Evolutionary conservation across 2,888 invertebrate genomes (phyloP), one percentile per base, ranked within the genome.

Genomic region (Cryptophagus acutangulus): DNA sequence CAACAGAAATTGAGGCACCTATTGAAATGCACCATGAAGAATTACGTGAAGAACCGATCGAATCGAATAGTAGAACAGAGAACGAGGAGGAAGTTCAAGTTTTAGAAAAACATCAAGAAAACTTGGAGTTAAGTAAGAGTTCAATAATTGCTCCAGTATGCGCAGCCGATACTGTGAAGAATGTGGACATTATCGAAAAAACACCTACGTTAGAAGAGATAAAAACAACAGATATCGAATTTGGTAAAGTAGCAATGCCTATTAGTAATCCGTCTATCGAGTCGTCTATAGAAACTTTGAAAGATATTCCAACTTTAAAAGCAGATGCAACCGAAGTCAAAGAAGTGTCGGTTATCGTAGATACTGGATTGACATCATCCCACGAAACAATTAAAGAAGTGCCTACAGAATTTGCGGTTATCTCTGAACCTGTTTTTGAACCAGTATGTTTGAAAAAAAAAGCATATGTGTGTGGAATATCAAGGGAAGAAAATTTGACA

Each of bases 391-490:
- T n/a, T n/a, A n/a, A n/a, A n/a, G n/a, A n/a, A n/a, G n/a, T n/a
- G n/a, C n/a, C n/a, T n/a, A n/a, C n/a, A n/a, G n/a, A n/a, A n/a
- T n/a, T n/a, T n/a, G n/a, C n/a, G n/a, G n/a, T n/a, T n/a, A n/a
- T n/a, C n/a, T n/a, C n/a, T n/a, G 24, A 31, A 31, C 33, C 45
- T 10, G 44, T 46, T 6, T 15, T 33, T 9, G 58, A 58, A 41
- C 45, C 49, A 33, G 8, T 25, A 16, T 58, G 55, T 42, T 25
- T 52, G 17, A 55, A 58, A 45, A 51, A 49, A 33, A 14, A 39
- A 28, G 54, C 57, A 6, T 55, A 57, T 37, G 28, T 47, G 17
- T 55, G 54, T 43, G 54, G 54, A 20, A 20, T 20, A 20, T 20
- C 20, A 6, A 20, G 20, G 5, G 20, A 20, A 20, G 20, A 20